phyloP scores from a whole-genome alignment of 2,113 vertebrate species.

The Mormoops blainvillei region DNA sequence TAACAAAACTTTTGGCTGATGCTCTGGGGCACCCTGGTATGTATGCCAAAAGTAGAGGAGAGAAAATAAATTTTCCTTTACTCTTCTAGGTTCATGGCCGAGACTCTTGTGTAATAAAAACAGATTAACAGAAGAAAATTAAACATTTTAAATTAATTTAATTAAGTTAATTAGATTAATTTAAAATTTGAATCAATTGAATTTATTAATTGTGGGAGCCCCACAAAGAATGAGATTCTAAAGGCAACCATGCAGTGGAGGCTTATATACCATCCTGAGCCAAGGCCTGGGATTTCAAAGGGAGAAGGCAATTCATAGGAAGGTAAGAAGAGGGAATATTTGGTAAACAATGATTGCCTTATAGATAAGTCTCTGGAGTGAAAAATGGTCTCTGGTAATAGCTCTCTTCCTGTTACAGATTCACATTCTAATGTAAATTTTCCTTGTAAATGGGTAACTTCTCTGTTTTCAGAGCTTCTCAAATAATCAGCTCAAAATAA shows the following conservation, averaged over 20 bases:
- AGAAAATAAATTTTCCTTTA: neutral
- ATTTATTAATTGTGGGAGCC: neutral
- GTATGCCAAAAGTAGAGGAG: neutral
- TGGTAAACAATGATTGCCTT: neutral
- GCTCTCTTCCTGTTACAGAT: neutral
- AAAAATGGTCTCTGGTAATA: neutral
- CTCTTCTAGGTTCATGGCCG: neutral
- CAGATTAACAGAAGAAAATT: neutral
- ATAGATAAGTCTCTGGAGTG: neutral
- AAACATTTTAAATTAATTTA: neutral
- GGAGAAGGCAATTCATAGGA: neutral
- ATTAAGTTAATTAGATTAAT: neutral
- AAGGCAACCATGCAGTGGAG: neutral
- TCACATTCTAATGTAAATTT: neutral
- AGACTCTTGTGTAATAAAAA: neutral
- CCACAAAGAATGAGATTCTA: neutral
- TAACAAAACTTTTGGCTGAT: neutral
- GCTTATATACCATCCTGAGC: neutral
- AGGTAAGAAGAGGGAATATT: neutral
- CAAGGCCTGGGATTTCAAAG: neutral
- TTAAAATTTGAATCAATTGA: neutral
- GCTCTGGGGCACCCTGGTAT: neutral
- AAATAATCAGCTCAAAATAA: neutral
- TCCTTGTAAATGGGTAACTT: neutral
- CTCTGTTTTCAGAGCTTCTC: neutral